A percentile compares a stretch with the other conserved stretches of the same genome.
These are phyloP conservation scores for Poecilia wingei DNA, from an alignment of 2,797 vertebrate species.

Conservation along the genomic window DNA sequence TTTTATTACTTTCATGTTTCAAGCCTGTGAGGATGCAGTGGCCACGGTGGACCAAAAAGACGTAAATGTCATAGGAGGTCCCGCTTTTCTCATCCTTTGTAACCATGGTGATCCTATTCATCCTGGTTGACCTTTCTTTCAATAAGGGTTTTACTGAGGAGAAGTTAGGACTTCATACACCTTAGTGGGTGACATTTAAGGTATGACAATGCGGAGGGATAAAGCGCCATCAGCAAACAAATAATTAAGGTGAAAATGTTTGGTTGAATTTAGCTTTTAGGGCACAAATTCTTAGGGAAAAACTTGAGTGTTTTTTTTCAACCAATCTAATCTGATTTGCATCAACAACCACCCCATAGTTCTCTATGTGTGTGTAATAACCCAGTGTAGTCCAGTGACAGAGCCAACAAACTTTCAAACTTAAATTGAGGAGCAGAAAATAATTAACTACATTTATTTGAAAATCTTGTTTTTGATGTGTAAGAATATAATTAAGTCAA, in stretches of 20 bases:
- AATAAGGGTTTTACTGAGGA: constrained; percentile 52
- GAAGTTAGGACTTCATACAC: constrained; percentile 53
- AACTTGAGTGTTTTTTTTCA: not conserved
- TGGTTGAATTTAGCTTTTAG: not conserved
- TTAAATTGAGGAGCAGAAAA: not conserved
- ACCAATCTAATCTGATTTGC: not conserved
- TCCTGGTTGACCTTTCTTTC: constrained; percentile 72
- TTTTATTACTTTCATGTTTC: constrained; percentile 49
- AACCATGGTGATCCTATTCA: constrained; percentile 71
- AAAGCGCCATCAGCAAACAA: constrained; percentile 15
- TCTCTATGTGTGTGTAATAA: not conserved
- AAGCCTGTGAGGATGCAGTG: constrained; percentile 23
- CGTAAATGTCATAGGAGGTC: constrained; percentile 30
- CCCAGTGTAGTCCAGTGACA: not conserved
- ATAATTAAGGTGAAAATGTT: not conserved
- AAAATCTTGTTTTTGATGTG: not conserved
- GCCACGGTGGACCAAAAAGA: constrained; percentile 12
- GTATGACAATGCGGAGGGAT: constrained; percentile 37
- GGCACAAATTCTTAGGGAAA: not conserved
- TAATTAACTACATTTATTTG: not conserved
- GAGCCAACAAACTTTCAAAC: not conserved
- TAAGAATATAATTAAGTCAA: not conserved
- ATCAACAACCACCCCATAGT: not conserved
- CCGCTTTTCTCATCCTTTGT: constrained; percentile 40
- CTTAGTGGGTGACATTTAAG: constrained; percentile 71